Conservation (phyloP, 1,140 invertebrate genomes). For the Condylostylus longicornis region DNA sequence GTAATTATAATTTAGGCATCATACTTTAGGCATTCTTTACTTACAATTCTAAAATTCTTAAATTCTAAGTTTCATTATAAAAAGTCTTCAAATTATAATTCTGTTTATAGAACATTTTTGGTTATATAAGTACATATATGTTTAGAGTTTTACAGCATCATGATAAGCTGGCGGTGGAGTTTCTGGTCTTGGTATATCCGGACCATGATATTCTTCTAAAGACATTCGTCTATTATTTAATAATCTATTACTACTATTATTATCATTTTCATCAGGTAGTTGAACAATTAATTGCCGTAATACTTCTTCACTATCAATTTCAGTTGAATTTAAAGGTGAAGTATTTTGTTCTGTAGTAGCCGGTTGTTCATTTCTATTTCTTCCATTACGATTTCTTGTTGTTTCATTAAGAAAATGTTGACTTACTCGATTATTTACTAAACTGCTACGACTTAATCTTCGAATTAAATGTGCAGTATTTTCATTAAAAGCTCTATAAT, state of each 20-base stretch:
- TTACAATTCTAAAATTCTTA: too few relatives aligned
- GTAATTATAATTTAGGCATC: too few relatives aligned
- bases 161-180: constrained; percentile 24
- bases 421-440: constrained; percentile 17
- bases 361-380: too few relatives aligned
- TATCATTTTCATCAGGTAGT: neutral
- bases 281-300: neutral
- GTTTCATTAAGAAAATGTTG: constrained; percentile 4
- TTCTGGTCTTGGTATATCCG: constrained; percentile 17
- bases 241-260: constrained; percentile 8
- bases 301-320: too few relatives aligned
- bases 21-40: too few relatives aligned
- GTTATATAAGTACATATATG: too few relatives aligned
- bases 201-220: constrained; percentile 8
- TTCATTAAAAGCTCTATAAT: constrained; percentile 27
- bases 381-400: neutral
- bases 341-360: neutral
- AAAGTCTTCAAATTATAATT: too few relatives aligned
- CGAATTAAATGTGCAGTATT: constrained; percentile 26
- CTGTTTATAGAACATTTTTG: too few relatives aligned
- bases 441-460: constrained; percentile 25
- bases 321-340: neutral
- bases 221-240: constrained; percentile 7
- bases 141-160: too few relatives aligned
- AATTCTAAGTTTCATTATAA: too few relatives aligned